These are phyloP conservation scores for Sciurus carolinensis DNA, from an alignment of 2,797 vertebrate species.

Conservation along the genomic window DNA sequence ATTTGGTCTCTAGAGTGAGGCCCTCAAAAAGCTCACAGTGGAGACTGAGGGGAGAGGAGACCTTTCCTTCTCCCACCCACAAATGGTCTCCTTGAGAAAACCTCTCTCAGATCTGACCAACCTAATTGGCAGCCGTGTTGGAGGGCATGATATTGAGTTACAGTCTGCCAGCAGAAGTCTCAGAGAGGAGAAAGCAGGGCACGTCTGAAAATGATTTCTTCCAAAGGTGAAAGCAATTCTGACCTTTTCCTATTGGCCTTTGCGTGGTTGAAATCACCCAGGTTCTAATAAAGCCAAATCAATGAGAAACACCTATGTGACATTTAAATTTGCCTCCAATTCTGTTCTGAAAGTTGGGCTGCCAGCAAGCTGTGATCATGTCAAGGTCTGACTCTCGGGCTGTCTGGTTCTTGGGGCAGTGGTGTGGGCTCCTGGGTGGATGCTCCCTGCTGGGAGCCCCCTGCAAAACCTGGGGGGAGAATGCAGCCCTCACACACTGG, in stretches of 20 bases:
- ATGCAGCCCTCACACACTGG: not conserved
- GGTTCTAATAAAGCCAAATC: constrained; percentile 78
- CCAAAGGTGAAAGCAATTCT: constrained; percentile 74
- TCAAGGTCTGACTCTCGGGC: not conserved
- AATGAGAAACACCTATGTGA: constrained; percentile 75
- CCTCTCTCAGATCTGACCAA: not conserved
- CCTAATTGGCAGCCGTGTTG: not conserved
- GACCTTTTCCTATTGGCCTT: constrained; percentile 80
- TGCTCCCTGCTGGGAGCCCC: not conserved
- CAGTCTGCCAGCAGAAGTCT: constrained; percentile 22
- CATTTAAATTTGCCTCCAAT: constrained; percentile 75
- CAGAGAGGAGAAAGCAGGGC: constrained; percentile 28
- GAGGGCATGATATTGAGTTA: not conserved
- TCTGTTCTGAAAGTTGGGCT: constrained; percentile 62
- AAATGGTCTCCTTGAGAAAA: constrained; percentile 4
- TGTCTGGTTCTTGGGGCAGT: not conserved
- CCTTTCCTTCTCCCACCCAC: not conserved
- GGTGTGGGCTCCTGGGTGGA: not conserved
- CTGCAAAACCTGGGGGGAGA: not conserved
- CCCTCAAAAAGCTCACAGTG: not conserved
- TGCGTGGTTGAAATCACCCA: constrained; percentile 14
- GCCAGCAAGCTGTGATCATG: not conserved
- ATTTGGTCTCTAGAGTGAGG: not conserved
- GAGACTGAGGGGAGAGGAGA: not conserved
- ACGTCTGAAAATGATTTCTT: constrained; percentile 67